phyloP scores from a whole-genome alignment of 1,140 invertebrate species.

The Drosophila repletoides region DNA sequence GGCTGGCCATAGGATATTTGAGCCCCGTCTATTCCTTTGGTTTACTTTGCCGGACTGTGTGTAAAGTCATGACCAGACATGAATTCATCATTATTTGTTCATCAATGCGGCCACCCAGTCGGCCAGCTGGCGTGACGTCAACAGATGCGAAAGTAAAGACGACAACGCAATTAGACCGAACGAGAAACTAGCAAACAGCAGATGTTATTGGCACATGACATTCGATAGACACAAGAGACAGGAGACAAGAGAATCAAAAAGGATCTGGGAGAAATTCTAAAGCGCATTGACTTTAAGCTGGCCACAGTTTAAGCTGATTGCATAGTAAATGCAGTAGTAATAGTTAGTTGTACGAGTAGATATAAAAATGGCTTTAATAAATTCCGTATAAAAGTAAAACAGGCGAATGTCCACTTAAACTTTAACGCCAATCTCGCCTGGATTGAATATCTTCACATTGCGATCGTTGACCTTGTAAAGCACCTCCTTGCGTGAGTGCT shows the following conservation, averaged over 20 bases:
- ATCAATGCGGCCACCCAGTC: conserved; percentile 19
- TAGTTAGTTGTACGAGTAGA: conserved; percentile 25
- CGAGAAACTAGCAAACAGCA: conserved; percentile 7
- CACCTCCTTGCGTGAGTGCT: conserved; percentile 82
- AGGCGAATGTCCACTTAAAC: conserved; percentile 26
- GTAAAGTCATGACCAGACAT: conserved; percentile 70
- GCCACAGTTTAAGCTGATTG: neutral
- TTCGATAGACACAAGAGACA: neutral
- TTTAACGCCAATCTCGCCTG: conserved; percentile 83
- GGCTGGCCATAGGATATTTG: conserved; percentile 30
- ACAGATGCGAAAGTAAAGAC: conserved; percentile 39
- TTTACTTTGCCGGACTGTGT: conserved; percentile 28
- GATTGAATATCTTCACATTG: conserved; percentile 87
- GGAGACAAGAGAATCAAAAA: neutral
- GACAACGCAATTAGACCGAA: conserved; percentile 29
- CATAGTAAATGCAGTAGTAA: neutral
- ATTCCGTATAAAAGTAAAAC: conserved; percentile 42
- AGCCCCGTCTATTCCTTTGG: conserved; percentile 9
- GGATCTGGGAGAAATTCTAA: neutral
- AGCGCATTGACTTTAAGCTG: neutral
- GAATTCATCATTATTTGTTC: conserved; percentile 65
- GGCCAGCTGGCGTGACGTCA: conserved; percentile 49
- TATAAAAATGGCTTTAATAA: conserved; percentile 74
- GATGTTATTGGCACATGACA: conserved; percentile 43
- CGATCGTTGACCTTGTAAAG: conserved; percentile 88